phyloP scores from a whole-genome alignment of 1,140 invertebrate species.

The Papilio glaucus region DNA sequence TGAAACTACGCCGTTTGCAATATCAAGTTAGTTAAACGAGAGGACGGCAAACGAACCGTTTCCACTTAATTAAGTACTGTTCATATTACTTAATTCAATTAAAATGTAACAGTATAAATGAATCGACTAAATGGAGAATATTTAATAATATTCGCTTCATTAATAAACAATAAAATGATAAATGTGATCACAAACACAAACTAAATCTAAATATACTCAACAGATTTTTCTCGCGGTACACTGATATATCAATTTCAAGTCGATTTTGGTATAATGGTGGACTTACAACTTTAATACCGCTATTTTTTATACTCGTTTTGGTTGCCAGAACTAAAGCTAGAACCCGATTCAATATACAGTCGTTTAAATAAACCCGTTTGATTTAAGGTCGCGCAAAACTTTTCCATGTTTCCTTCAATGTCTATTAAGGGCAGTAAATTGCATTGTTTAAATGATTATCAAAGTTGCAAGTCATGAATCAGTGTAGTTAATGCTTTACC shows the following conservation, averaged over 20 bases:
- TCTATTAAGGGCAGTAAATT: conserved; percentile 20
- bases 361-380: not conserved
- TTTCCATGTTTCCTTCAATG: conserved; percentile 1
- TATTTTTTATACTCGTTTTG: too few species aligned
- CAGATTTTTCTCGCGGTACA: too few species aligned
- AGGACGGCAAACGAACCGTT: conserved; percentile 17
- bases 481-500: conserved; percentile 18
- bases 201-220: too few species aligned
- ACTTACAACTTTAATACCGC: too few species aligned
- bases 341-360: too few species aligned
- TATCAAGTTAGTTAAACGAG: conserved; percentile 24
- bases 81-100: conserved; percentile 17
- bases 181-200: too few species aligned
- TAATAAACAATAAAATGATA: not conserved
- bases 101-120: conserved; percentile 10
- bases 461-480: conserved; percentile 25
- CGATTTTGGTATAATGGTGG: too few species aligned
- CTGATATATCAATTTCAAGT: too few species aligned
- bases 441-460: conserved; percentile 25
- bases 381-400: not conserved
- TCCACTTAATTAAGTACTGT: conserved; percentile 23
- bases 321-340: too few species aligned
- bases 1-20: conserved; percentile 9
- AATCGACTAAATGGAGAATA: not conserved
- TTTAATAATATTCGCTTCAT: not conserved